Conservation (phyloP, 1,140 invertebrate genomes). For the Drosophila parvula region DNA sequence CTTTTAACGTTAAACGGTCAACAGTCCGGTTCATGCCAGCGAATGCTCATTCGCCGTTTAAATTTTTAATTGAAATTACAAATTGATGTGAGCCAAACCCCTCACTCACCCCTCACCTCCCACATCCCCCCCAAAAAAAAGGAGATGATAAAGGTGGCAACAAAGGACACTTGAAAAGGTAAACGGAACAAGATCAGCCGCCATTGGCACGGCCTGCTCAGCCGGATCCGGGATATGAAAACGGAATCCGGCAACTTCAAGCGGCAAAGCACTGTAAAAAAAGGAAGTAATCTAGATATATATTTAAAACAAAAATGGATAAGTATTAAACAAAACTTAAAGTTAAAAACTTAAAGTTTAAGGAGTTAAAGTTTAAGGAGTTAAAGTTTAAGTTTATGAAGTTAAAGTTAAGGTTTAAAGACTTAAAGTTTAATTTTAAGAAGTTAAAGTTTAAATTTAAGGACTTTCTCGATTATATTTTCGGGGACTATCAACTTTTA, state of each 20-base stretch:
- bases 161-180: constrained; percentile 43
- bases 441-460: too few species aligned
- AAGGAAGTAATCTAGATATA: neutral
- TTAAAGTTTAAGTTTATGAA: too few species aligned
- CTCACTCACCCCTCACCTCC: neutral
- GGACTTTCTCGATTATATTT: too few species aligned
- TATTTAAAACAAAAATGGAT: too few species aligned
- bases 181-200: constrained; percentile 63
- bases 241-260: neutral
- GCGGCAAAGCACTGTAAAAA: neutral
- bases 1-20: constrained; percentile 51
- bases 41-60: constrained; percentile 56
- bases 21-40: constrained; percentile 20
- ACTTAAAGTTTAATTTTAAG: too few species aligned
- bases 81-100: constrained; percentile 67
- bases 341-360: too few species aligned
- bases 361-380: too few species aligned
- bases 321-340: too few species aligned
- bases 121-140: neutral
- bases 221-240: constrained; percentile 29
- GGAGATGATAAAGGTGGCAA: neutral
- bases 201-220: constrained; percentile 46
- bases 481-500: too few species aligned
- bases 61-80: constrained; percentile 81
- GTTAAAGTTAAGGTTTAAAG: too few species aligned